Evolutionary conservation across 2,888 invertebrate species (phyloP), one percentile per base, ranked within the genome.

Genomic region (Hirtodrosophila histrioides): DNA sequence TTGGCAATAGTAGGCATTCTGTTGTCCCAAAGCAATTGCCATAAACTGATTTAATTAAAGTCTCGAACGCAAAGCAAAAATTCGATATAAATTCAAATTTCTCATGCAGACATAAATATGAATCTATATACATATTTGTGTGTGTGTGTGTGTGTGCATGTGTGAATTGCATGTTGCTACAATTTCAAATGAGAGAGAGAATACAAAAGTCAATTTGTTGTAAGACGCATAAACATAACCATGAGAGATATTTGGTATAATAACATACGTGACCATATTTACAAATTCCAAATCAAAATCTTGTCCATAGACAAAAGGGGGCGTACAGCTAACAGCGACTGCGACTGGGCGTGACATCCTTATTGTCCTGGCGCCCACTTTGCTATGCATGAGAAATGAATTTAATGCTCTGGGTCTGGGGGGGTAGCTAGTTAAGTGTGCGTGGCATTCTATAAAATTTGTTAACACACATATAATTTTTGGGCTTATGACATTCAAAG

Each of bases 181-280:
- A 78, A 60, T 65, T 74, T 74, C 71, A 64, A 80, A 77, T 76
- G 61, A 64, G 69, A 62, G 61, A 64, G 69, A 62, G 62, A 72
- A 81, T 55, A 85, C 87, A 85, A 87, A 85, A 86, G 78, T 83
- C 86, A 85, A 86, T 85, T 87, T 83, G 71, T 64, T 76, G 86
- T 72, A 70, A 78, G 71, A 69, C 40, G 65, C 67, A 86, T 86
- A 82, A 86, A 86, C 82, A 84, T 80, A 84, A 75, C 78, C 84
- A 84, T 86, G 78, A 80, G 75, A 83, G 76, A 79, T 77, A 84
- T 82, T 84, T 86, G 84, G 67, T 75, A 81, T 85, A 87, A 85
- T 85, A 87, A 87, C 86, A 87, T 85, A 85, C 84, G 84, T 85
- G 84, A 85, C 88, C 83, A 75, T 88, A 84, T 84, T 84, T 82